Percentiles rank a stretch among this genome's conserved stretches.
These are phyloP conservation scores for Xylota segnis DNA, from an alignment of 2,888 invertebrate species.

Conservation along the genomic window DNA sequence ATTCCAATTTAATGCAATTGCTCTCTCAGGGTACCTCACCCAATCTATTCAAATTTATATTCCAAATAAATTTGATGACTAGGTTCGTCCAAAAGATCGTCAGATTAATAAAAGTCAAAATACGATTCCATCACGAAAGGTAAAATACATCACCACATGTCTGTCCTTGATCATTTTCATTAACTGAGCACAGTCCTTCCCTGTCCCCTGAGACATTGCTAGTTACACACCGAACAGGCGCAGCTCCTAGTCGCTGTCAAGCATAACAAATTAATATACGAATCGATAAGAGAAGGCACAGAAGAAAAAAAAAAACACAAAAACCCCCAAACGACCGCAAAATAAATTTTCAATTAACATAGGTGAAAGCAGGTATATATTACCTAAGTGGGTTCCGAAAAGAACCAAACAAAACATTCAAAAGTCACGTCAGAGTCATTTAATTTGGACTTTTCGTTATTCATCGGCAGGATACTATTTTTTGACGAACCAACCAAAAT, in stretches of 20 bases:
- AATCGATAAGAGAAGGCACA: constrained; percentile 53
- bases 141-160: constrained; percentile 32
- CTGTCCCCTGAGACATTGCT: constrained; percentile 43
- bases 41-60: no score
- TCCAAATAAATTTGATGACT: constrained; percentile 1
- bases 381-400: constrained; percentile 61
- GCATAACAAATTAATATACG: constrained; percentile 67
- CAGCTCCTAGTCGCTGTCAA: constrained; percentile 47
- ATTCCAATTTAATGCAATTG: no score
- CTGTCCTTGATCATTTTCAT: constrained; percentile 46
- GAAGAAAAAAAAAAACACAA: not conserved
- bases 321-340: constrained; percentile 50
- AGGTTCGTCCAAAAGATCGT: constrained; percentile 11
- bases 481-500: constrained; percentile 37
- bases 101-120: constrained; percentile 26
- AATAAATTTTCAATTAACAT: constrained; percentile 72
- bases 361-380: constrained; percentile 48
- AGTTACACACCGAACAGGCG: constrained; percentile 40
- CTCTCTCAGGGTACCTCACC: not conserved
- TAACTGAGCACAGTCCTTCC: constrained; percentile 43
- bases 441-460: constrained; percentile 74
- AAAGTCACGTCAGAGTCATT: constrained; percentile 74
- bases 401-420: constrained; percentile 65
- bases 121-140: constrained; percentile 12
- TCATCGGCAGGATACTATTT: constrained; percentile 67